These are phyloP conservation scores for Radopholus similis DNA, from an alignment of 1,140 invertebrate genomes.

Conservation along the genomic window DNA sequence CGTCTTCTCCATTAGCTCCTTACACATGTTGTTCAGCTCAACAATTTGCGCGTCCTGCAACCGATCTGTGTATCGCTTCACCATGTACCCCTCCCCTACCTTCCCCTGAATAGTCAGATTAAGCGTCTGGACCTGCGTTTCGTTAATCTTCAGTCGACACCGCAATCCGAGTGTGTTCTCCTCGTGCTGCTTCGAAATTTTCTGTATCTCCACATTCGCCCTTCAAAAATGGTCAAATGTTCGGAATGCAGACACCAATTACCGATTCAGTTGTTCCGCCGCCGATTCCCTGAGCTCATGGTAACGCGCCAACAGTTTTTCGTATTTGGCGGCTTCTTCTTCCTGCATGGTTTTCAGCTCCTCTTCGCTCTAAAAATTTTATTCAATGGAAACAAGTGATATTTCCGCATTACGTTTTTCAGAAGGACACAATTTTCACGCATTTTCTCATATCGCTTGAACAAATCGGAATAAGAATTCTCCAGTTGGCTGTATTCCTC, in stretches of 20 bases:
- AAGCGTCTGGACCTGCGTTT: constrained; percentile 25
- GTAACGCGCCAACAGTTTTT: constrained; percentile 13
- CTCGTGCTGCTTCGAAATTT: constrained; percentile 29
- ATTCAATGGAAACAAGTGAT: constrained; percentile 12
- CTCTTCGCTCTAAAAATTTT: constrained; percentile 36
- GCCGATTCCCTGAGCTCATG: constrained; percentile 13
- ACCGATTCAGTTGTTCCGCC: constrained; percentile 22
- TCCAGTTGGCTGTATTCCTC: constrained; percentile 19
- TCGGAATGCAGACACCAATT: not conserved
- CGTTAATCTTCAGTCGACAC: constrained; percentile 33
- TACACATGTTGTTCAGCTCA: constrained; percentile 17
- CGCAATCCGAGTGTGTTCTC: constrained; percentile 27
- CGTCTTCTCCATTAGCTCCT: constrained; percentile 26
- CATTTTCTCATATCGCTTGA: constrained; percentile 29
- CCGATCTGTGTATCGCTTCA: not conserved
- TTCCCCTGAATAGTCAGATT: constrained; percentile 29
- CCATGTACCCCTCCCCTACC: not conserved
- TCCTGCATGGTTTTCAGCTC: constrained; percentile 22
- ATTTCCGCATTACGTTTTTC: constrained; percentile 35
- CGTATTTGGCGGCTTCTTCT: constrained; percentile 28
- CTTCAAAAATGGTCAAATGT: constrained; percentile 20
- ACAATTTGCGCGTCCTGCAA: constrained; percentile 23
- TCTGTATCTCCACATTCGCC: constrained; percentile 27
- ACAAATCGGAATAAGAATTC: constrained; percentile 26
- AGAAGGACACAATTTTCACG: constrained; percentile 28